Percentiles rank a stretch among this genome's conserved stretches.
Evolutionary conservation across 2,888 invertebrate genomes (phyloP).

Genomic region (Lutraria lutraria): DNA sequence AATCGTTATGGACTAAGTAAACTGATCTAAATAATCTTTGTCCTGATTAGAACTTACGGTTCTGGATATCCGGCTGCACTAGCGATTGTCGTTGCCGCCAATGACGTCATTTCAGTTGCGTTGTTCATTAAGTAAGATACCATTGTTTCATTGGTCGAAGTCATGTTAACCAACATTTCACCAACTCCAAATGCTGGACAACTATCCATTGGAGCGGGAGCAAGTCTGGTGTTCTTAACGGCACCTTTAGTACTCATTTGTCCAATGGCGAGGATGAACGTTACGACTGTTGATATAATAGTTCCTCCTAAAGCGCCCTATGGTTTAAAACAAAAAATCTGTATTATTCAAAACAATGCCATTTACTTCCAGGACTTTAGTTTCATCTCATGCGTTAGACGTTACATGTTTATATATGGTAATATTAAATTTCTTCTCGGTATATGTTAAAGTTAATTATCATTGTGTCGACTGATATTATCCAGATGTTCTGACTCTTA

Average conservation of each 20-base stretch:
- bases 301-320: slow-evolving; percentile 68
- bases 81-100: slow-evolving; percentile 14
- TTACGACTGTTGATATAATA: slow-evolving; percentile 52
- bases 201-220: slow-evolving; percentile 62
- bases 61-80: slow-evolving; percentile 32
- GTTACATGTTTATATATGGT: too few relatives aligned
- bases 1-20: too few relatives aligned
- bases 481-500: too few relatives aligned
- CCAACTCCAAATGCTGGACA: slow-evolving; percentile 53
- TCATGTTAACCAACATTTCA: slow-evolving; percentile 22
- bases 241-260: slow-evolving; percentile 65
- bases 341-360: too few relatives aligned
- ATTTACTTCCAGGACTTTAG: too few relatives aligned
- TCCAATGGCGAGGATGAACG: slow-evolving; percentile 63
- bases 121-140: slow-evolving; percentile 1
- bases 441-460: too few relatives aligned
- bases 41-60: slow-evolving; percentile 36
- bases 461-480: too few relatives aligned
- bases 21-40: too few relatives aligned
- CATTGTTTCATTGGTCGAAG: slow-evolving; percentile 29
- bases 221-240: slow-evolving; percentile 64
- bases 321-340: neutral
- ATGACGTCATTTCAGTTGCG: slow-evolving; percentile 22
- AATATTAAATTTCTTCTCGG: too few relatives aligned
- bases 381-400: too few relatives aligned